Base-by-base conservation (phyloP, 2,797 vertebrate genomes). In the Helicolenus hilgendorfi region DNA sequence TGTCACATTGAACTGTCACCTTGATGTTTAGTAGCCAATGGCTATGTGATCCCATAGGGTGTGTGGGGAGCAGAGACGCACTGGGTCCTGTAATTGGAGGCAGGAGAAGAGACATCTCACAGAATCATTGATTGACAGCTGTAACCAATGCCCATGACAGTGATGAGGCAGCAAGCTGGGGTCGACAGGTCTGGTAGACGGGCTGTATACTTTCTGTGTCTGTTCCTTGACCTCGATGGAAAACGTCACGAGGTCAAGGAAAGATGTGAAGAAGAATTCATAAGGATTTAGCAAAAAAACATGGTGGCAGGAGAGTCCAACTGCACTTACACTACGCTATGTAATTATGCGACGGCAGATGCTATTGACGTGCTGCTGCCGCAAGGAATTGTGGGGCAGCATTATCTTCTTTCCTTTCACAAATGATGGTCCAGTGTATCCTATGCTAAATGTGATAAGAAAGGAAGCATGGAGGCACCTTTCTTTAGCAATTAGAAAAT, bases 51-150 rank as follows among this genome's bases (percentile, higher is more conserved):
- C 85, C 62, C 20, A 6, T 14, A 18, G 65, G 68, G 60, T 74
- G 7, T 60, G 63, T 69, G 26, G 59, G 36, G 26, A 68, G 41
- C 90, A 74, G 35, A 60, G 58, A 87, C 72, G 11, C 38, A 45
- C 31, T 11, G 5, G 22, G 24, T 71, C 45, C 41, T 63, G 71
- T 86, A 77, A 88, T 87, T 77, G 65, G 49, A 15, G 72, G 72
- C 81, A 4, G 73, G 76, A 78, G 90, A 89, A 89, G 24, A 73
- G 65, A 73, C 64, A 78, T 79, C 38, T 85, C 62, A 70, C 41
- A 36, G 41, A 69, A 64, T 53, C 14, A 75, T 75, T 94, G 90
- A 95, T 79, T 87, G 95, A 91, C 91, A 91, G 92, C 81, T 90
- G 31, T 29, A 77, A 41, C 81, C 63, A 76, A 31, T 79, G 63